phyloP scores from a whole-genome alignment of 2,113 vertebrate genomes.

The Petroica traversi region DNA sequence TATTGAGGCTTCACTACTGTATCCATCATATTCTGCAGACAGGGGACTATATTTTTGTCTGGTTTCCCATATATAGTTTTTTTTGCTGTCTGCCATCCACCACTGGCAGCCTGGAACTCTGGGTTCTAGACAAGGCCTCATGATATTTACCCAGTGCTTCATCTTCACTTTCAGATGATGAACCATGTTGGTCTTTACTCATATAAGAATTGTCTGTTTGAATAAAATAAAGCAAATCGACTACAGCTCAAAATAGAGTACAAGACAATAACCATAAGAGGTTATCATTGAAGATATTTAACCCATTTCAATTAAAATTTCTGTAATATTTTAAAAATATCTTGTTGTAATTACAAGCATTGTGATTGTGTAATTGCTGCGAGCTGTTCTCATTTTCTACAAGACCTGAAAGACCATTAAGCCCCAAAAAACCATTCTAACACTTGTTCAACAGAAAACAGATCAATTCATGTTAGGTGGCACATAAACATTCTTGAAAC shows the following conservation, averaged over 20 bases:
- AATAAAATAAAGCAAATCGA: slow-evolving; percentile 67
- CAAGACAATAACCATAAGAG: slow-evolving; percentile 24
- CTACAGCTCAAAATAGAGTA: slow-evolving; percentile 39
- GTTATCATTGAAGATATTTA: slow-evolving; percentile 33
- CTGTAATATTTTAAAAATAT: background rate
- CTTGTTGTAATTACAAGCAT: background rate
- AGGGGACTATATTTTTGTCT: slow-evolving; percentile 92
- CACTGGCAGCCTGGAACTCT: slow-evolving; percentile 81
- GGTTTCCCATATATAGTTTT: slow-evolving; percentile 89
- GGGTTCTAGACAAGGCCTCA: slow-evolving; percentile 86
- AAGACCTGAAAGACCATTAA: background rate
- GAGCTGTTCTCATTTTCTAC: background rate
- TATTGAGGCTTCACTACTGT: slow-evolving; percentile 93
- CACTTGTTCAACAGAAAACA: background rate
- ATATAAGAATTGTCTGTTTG: slow-evolving; percentile 84
- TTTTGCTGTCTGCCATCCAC: slow-evolving; percentile 76
- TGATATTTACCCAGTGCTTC: slow-evolving; percentile 95
- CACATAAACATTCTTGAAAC: background rate
- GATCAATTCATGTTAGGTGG: background rate
- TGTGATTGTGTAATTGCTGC: background rate
- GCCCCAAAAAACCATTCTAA: background rate
- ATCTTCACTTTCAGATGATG: slow-evolving; percentile 97
- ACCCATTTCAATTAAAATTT: background rate
- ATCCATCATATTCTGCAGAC: slow-evolving; percentile 89
- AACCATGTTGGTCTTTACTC: slow-evolving; percentile 83